Evolutionary conservation across 2,888 invertebrate species (phyloP).

Genomic region (Heteropelma amictum): DNA sequence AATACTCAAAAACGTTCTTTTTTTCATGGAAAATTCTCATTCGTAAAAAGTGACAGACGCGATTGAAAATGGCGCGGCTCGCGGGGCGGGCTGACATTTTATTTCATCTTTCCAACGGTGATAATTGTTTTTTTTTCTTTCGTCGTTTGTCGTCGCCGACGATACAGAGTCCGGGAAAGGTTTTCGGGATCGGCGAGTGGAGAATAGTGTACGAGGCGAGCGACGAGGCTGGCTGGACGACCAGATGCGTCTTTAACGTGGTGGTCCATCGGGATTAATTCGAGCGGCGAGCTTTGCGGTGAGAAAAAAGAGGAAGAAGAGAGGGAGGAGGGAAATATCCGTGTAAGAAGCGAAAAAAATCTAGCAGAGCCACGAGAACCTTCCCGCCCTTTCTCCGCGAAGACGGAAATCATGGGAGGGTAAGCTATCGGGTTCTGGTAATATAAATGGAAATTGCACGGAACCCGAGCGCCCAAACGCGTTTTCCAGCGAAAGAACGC

Average conservation of each 20-base stretch:
- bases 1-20: too few species aligned
- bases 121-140: background rate
- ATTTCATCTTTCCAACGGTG: too few species aligned
- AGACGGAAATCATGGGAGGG: too few species aligned
- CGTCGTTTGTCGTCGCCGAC: background rate
- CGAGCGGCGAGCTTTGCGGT: constrained; percentile 13
- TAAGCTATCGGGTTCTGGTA: constrained; percentile 62
- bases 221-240: constrained; percentile 78
- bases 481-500: constrained; percentile 44
- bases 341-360: constrained; percentile 26
- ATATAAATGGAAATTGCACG: constrained; percentile 74
- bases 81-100: too few species aligned
- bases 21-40: too few species aligned
- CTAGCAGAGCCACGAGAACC: background rate
- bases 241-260: constrained; percentile 78
- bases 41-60: too few species aligned
- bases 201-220: constrained; percentile 78
- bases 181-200: constrained; percentile 77
- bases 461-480: constrained; percentile 39
- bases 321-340: background rate
- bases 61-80: too few species aligned
- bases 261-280: constrained; percentile 66
- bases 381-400: background rate
- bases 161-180: constrained; percentile 76
- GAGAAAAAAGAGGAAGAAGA: constrained; percentile 11